Evolutionary conservation across 2,113 vertebrate genomes (phyloP).

Genomic region (Mormyrus iriodes): DNA sequence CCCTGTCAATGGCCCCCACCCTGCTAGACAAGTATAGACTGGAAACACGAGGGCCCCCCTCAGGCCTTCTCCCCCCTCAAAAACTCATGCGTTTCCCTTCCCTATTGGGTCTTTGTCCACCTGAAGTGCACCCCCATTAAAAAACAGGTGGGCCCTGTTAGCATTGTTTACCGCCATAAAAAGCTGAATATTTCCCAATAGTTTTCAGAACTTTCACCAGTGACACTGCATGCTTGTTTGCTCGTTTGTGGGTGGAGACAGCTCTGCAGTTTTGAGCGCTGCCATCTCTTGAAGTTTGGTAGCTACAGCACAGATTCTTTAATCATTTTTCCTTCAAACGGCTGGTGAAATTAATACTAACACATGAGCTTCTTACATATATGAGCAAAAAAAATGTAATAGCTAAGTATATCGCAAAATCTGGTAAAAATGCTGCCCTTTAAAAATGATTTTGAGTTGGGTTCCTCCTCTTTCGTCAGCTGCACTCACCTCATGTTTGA

Average conservation of each 20-base stretch:
- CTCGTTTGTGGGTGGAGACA: not conserved
- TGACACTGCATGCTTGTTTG: not conserved
- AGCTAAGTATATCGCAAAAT: not conserved
- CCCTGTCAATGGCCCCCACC: conserved; percentile 7
- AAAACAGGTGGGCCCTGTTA: not conserved
- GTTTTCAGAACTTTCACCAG: not conserved
- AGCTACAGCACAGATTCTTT: not conserved
- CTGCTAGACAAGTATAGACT: conserved; percentile 12
- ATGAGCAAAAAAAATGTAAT: not conserved
- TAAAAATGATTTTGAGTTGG: not conserved
- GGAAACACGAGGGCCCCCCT: not conserved
- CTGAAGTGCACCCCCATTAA: not conserved
- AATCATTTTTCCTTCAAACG: not conserved
- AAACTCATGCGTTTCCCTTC: too few relatives aligned
- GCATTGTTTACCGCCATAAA: not conserved
- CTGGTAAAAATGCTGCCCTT: not conserved
- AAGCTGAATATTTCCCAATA: not conserved
- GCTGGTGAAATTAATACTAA: not conserved
- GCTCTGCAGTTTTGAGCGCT: not conserved
- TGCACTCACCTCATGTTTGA: not conserved
- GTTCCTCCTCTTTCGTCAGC: not conserved
- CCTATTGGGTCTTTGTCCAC: not conserved
- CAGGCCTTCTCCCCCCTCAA: not conserved
- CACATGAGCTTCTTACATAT: not conserved
- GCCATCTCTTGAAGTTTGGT: not conserved